Base-by-base conservation (phyloP, 35 echinoderm and acorn worm genomes). In the Holothuria glaberrima region DNA sequence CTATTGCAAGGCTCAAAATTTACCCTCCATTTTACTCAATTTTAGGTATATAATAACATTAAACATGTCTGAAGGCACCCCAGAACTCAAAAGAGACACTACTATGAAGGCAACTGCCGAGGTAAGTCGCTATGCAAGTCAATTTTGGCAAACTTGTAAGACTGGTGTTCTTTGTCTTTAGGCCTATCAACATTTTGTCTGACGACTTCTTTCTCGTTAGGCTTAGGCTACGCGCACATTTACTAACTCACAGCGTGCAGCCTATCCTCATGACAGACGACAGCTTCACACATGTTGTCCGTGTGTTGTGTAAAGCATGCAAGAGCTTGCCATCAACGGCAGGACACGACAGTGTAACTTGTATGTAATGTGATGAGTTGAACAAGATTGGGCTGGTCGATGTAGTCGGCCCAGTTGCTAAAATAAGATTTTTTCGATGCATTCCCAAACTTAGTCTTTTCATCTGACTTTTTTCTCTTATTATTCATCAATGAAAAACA, bases 51-150 rank as follows among this genome's bases (percentile, higher is more conserved):
- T 30, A 25, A 18, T 56, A 41, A 24, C 25, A 18, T 14, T 50
- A 22, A 92, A 93, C 68, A 93, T 93, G 91, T 72, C 91, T 64
- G 86, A 93, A 50, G 64, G 74, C 70, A 75, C 91, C 82, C 91
- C 91, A 36, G 75, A 93, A 64, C 86, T 89, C 36, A 82, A 65
- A 19, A 76, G 91, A 22, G 91, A 93, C 74, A 82, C 26, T 77
- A 93, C 91, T 13, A 93, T 93, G 91, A 76, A 62, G 33, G 86
- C 75, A 62, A 93, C 91, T 88, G 91, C 91, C 22, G 74, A 93
- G 91, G 91, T 93, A 57, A 48, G 82, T 75, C 12, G 30, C 31
- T 26, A 34, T 29, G 34, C 21, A 30, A 5, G 27, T 18, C 63
- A 68, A 35, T 68, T 86, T 63, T 0, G 18, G 48, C 20, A 54